Conservation (phyloP, 2,113 vertebrate species). For the Felis chaus region DNA sequence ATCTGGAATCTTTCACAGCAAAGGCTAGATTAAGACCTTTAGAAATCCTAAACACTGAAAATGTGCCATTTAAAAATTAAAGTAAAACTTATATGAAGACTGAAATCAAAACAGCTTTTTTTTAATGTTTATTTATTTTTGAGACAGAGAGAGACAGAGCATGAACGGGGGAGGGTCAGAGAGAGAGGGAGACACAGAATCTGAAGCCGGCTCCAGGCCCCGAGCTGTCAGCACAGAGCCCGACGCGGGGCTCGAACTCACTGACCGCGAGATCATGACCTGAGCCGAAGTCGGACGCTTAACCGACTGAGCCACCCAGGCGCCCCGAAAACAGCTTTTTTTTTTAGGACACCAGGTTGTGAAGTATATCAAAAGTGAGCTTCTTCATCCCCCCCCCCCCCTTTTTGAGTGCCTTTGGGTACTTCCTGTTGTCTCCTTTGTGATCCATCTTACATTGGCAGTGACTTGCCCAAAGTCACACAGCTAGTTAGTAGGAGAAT, state of each 20-base stretch:
- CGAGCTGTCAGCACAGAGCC: too few species aligned
- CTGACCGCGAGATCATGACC: too few species aligned
- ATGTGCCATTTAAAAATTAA: not conserved
- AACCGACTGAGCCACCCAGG: too few species aligned
- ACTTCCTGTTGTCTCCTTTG: not conserved
- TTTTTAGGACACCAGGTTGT: not conserved
- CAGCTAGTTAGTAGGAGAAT: not conserved
- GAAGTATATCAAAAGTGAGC: not conserved
- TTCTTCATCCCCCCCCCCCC: accelerated
- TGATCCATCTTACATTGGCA: not conserved
- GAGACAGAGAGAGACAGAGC: too few species aligned
- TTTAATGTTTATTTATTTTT: too few species aligned
- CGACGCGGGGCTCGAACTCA: accelerated
- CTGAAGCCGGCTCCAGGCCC: too few species aligned
- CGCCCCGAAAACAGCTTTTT: too few species aligned
- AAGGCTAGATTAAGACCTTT: not conserved
- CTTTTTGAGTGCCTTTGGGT: too few species aligned
- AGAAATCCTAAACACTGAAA: not conserved
- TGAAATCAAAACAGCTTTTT: not conserved
- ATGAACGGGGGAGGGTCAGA: too few species aligned
- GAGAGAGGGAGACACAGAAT: too few species aligned
- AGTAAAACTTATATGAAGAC: not conserved
- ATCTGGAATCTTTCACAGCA: not conserved
- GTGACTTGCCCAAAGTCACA: not conserved
- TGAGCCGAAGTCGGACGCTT: too few species aligned